These are phyloP conservation scores for Channa argus DNA, from an alignment of 2,113 vertebrate species.

Conservation along the genomic window DNA sequence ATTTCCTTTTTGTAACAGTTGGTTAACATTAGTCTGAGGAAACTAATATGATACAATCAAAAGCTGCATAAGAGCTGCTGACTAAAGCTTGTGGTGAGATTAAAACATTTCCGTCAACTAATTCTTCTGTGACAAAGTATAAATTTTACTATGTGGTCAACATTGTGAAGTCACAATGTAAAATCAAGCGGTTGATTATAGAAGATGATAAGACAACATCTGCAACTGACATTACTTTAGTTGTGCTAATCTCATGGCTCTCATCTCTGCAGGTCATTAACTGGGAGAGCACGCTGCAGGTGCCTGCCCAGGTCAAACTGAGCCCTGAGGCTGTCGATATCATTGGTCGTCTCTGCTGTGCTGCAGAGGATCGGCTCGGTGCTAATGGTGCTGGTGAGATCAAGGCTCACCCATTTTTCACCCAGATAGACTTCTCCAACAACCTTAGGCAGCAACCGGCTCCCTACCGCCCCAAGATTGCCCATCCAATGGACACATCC, in stretches of 20 bases:
- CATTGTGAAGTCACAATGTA: too few relatives aligned
- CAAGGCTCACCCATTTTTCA: conserved; percentile 94
- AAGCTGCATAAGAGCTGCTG: neutral
- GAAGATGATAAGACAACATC: neutral
- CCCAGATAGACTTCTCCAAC: conserved; percentile 91
- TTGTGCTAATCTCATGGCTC: conserved; percentile 2
- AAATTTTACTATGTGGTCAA: too few relatives aligned
- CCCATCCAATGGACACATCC: conserved; percentile 99
- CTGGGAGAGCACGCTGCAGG: conserved; percentile 97
- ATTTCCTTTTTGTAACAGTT: too few relatives aligned
- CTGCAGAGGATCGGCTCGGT: conserved; percentile 92
- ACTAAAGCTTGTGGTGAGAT: neutral
- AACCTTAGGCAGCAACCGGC: conserved; percentile 95
- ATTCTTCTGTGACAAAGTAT: too few relatives aligned
- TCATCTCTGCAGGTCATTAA: conserved; percentile 90
- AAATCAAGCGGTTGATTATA: too few relatives aligned
- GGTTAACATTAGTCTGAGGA: neutral
- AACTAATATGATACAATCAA: neutral
- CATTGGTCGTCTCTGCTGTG: conserved; percentile 93
- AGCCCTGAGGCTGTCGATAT: conserved; percentile 94
- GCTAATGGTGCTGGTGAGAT: conserved; percentile 93
- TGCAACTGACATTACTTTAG: neutral
- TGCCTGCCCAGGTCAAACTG: conserved; percentile 93
- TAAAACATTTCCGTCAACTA: too few relatives aligned
- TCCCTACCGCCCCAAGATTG: conserved; percentile 94